Conservation (phyloP, 1,140 invertebrate genomes). For the Drosophila ironensis region DNA sequence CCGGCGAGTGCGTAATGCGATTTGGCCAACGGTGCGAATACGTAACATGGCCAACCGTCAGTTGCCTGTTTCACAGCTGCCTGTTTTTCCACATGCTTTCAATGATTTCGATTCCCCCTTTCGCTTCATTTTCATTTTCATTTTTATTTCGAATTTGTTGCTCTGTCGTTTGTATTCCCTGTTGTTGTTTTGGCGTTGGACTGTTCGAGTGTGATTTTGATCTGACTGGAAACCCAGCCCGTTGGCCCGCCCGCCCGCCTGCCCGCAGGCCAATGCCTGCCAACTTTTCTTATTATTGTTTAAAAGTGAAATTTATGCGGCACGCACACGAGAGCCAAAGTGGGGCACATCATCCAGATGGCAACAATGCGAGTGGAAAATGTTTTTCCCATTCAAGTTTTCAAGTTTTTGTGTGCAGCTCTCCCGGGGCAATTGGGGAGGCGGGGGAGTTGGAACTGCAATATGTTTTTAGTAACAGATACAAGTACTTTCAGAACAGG, state of each 20-base stretch:
- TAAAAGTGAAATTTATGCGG: conserved; percentile 57
- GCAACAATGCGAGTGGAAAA: conserved; percentile 61
- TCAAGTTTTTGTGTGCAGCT: conserved; percentile 18
- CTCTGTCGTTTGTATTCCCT: conserved; percentile 8
- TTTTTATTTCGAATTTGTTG: conserved; percentile 21
- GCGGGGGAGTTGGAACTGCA: too few relatives aligned
- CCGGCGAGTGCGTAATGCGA: conserved; percentile 42
- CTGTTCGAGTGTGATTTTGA: conserved; percentile 43
- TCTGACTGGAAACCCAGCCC: conserved; percentile 41
- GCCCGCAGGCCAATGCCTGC: conserved; percentile 56
- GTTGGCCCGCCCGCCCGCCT: conserved; percentile 42
- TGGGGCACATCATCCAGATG: conserved; percentile 51
- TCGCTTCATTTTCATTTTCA: conserved; percentile 7
- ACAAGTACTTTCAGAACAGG: too few relatives aligned
- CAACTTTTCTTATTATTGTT: conserved; percentile 76
- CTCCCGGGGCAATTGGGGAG: conserved; percentile 10
- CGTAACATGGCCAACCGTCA: conserved; percentile 32
- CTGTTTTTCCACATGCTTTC: too few relatives aligned
- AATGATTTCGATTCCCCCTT: too few relatives aligned
- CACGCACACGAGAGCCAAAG: conserved; percentile 39
- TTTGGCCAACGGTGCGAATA: conserved; percentile 62
- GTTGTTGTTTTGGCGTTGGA: conserved; percentile 25
- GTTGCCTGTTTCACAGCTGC: conserved; percentile 1
- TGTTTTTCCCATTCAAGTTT: conserved; percentile 18
- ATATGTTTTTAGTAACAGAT: too few relatives aligned